phyloP scores from a whole-genome alignment of 2,888 invertebrate genomes.

The Scrobipalpa costella region DNA sequence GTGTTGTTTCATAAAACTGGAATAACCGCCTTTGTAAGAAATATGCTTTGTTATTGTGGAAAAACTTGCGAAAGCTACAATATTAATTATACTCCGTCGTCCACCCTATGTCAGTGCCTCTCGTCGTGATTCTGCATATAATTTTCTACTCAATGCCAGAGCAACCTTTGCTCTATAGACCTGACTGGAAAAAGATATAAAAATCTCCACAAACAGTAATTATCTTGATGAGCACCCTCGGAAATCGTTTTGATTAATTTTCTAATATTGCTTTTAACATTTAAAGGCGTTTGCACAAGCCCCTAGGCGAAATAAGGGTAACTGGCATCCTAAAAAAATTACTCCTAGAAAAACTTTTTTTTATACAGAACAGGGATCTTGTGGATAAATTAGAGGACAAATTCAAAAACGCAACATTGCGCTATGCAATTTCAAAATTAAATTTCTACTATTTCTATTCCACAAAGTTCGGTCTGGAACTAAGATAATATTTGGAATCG shows the following conservation, averaged over 20 bases:
- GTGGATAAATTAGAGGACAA: not conserved
- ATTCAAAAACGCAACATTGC: not conserved
- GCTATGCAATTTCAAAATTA: not conserved
- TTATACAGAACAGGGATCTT: too few relatives aligned
- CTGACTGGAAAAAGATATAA: not conserved
- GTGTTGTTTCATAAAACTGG: slow-evolving; percentile 63
- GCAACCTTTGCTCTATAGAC: too few relatives aligned
- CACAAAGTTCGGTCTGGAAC: not conserved
- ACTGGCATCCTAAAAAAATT: not conserved
- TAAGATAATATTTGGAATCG: slow-evolving; percentile 17
- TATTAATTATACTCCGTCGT: slow-evolving; percentile 68
- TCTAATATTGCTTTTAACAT: slow-evolving; percentile 12
- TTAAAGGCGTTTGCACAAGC: slow-evolving; percentile 13
- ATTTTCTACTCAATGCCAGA: slow-evolving; percentile 73
- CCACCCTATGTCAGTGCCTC: slow-evolving; percentile 57
- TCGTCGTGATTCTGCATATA: slow-evolving; percentile 77
- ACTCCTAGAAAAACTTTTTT: too few relatives aligned
- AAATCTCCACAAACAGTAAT: slow-evolving; percentile 11
- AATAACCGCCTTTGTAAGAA: slow-evolving; percentile 57
- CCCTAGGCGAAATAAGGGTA: slow-evolving; percentile 8
- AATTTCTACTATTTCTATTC: not conserved
- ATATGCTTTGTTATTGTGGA: slow-evolving; percentile 53
- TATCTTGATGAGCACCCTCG: not conserved
- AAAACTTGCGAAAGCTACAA: slow-evolving; percentile 55
- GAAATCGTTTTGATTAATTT: slow-evolving; percentile 10